Percentiles rank a stretch among this genome's conserved stretches.
Conservation (phyloP, 2,113 vertebrate genomes). For the Mustelus asterias region DNA sequence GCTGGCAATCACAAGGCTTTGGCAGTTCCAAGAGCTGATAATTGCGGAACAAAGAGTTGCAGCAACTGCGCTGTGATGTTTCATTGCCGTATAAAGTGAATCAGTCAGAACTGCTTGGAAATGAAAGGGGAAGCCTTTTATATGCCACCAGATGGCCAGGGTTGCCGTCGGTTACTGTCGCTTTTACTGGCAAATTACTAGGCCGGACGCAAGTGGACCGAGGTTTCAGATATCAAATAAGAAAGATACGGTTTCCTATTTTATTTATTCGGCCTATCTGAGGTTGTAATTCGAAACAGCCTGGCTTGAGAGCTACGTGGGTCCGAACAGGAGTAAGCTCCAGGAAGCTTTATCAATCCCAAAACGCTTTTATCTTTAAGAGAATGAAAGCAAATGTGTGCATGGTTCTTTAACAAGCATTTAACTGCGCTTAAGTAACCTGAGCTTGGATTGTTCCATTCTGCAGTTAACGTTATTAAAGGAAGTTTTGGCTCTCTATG, state of each 20-base stretch:
- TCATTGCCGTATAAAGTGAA: conserved; percentile 9
- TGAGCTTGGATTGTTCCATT: background rate
- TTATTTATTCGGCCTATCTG: background rate
- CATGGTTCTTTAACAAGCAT: background rate
- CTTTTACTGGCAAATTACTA: background rate
- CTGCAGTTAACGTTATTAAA: background rate
- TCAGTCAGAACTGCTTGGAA: background rate
- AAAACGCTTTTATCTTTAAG: background rate
- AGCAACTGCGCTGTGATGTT: background rate
- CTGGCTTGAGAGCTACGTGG: background rate
- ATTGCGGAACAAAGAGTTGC: background rate
- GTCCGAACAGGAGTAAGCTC: background rate
- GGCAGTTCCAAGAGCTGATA: background rate
- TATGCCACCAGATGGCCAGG: background rate
- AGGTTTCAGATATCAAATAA: background rate
- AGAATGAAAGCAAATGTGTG: background rate
- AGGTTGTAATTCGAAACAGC: background rate
- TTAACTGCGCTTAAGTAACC: background rate
- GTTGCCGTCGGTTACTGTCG: background rate
- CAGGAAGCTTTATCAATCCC: background rate
- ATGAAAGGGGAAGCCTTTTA: conserved; percentile 10
- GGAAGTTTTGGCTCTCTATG: background rate
- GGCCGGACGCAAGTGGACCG: background rate
- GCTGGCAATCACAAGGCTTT: background rate
- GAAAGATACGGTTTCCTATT: background rate